Evolutionary conservation across 2,888 invertebrate genomes (phyloP).

Genomic region (Hyposoter didymator): DNA sequence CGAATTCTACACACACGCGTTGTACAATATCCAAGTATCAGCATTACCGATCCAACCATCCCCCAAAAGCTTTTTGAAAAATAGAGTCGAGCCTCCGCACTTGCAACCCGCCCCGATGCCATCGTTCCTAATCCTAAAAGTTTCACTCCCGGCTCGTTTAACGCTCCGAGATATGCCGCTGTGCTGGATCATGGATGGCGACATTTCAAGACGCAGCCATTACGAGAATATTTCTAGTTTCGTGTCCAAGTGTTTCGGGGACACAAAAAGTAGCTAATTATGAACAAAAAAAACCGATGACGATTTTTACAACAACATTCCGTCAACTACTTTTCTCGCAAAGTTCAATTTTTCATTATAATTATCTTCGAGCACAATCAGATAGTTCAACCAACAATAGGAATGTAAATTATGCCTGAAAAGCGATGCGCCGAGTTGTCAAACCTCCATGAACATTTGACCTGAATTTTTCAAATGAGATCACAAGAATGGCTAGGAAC

Average conservation of each 20-base stretch:
- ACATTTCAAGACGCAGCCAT: neutral
- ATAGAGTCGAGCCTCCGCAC: slow-evolving; percentile 25
- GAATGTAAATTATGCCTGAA: neutral
- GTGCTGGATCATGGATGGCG: neutral
- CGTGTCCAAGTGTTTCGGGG: neutral
- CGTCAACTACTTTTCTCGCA: neutral
- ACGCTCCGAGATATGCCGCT: neutral
- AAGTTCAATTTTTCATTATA: neutral
- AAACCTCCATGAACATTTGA: slow-evolving; percentile 40
- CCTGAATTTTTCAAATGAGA: slow-evolving; percentile 66
- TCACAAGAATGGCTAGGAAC: slow-evolving; percentile 51
- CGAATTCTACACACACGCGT: slow-evolving; percentile 55
- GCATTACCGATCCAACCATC: slow-evolving; percentile 29
- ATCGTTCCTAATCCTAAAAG: slow-evolving; percentile 34
- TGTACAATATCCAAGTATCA: slow-evolving; percentile 42
- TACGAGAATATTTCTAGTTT: neutral
- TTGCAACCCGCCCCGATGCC: neutral
- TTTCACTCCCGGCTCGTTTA: slow-evolving; percentile 24
- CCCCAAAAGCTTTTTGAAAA: slow-evolving; percentile 39
- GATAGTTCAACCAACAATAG: neutral
- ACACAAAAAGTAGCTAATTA: neutral
- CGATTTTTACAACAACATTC: neutral
- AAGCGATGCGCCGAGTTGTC: neutral
- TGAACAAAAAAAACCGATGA: neutral
- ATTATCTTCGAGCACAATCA: neutral